Evolutionary conservation across 2,797 vertebrate genomes (phyloP).

Genomic region (Helicolenus hilgendorfi): DNA sequence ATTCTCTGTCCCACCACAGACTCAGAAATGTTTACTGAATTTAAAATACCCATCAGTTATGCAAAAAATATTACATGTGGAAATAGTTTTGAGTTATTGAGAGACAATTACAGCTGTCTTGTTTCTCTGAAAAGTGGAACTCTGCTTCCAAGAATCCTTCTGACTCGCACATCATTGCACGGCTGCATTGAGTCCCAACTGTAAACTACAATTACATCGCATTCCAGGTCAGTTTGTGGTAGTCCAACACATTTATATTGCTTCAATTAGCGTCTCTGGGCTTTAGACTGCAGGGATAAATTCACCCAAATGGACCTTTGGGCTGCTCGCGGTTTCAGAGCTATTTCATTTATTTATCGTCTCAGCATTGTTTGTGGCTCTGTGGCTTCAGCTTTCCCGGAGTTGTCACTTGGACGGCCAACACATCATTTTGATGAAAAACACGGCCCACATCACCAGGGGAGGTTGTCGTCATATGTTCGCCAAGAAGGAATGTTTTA

Average conservation of each 20-base stretch:
- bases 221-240: conserved; percentile 87
- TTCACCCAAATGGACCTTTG: conserved; percentile 61
- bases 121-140: conserved; percentile 53
- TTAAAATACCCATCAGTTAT: conserved; percentile 20
- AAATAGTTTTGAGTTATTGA: conserved; percentile 40
- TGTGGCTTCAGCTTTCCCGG: conserved; percentile 69
- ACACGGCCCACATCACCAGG: conserved; percentile 36
- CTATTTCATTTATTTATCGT: conserved; percentile 74
- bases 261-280: conserved; percentile 76
- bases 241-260: conserved; percentile 82
- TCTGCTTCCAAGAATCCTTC: conserved; percentile 45
- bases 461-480: conserved; percentile 28
- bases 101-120: conserved; percentile 55
- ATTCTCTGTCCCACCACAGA: not conserved
- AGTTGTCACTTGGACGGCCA: conserved; percentile 72
- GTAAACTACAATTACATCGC: conserved; percentile 82
- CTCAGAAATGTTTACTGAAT: conserved; percentile 18
- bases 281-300: conserved; percentile 58
- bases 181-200: conserved; percentile 60
- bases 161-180: conserved; percentile 42
- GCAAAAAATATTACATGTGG: conserved; percentile 50
- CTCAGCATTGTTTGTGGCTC: conserved; percentile 75
- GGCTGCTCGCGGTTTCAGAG: conserved; percentile 62
- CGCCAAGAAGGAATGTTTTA: conserved; percentile 62
- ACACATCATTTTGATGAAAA: conserved; percentile 71